phyloP scores from a whole-genome alignment of 2,113 vertebrate genomes.

The Scomber scombrus region DNA sequence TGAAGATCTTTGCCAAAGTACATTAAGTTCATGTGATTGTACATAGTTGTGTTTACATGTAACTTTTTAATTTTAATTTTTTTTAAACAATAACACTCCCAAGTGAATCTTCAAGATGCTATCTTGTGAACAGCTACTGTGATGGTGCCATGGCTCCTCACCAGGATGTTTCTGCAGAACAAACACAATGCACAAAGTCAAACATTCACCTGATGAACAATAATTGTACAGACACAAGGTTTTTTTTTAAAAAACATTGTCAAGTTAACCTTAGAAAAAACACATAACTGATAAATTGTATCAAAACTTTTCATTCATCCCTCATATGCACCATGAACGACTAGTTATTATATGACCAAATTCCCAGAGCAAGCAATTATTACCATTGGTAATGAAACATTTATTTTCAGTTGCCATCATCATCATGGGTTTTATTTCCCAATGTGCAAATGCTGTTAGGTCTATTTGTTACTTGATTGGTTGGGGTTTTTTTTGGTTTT shows the following conservation, averaged over 20 bases:
- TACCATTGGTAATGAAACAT: no score
- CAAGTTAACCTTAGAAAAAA: not conserved
- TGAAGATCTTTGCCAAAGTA: not conserved
- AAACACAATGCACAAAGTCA: constrained; percentile 15
- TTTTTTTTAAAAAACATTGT: not conserved
- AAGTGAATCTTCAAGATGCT: constrained; percentile 85
- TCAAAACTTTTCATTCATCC: no score
- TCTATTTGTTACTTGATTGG: no score
- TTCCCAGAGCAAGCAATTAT: no score
- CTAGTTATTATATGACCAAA: no score
- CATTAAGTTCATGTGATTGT: not conserved
- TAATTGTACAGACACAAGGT: not conserved
- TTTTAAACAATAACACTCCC: constrained; percentile 14
- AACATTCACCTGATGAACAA: not conserved
- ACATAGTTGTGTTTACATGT: not conserved
- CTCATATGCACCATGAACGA: no score
- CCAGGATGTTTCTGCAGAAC: constrained; percentile 91
- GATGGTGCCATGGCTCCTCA: constrained; percentile 94
- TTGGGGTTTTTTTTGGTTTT: no score
- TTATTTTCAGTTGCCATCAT: no score
- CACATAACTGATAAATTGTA: no score
- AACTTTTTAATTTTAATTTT: constrained; percentile 33
- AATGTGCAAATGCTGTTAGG: no score
- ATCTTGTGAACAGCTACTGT: constrained; percentile 97
- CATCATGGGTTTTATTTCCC: no score